A percentile compares a stretch with the other conserved stretches of the same genome.
phyloP scores from a whole-genome alignment of 2,113 vertebrate genomes.

The Corythornis madagascariensis region DNA sequence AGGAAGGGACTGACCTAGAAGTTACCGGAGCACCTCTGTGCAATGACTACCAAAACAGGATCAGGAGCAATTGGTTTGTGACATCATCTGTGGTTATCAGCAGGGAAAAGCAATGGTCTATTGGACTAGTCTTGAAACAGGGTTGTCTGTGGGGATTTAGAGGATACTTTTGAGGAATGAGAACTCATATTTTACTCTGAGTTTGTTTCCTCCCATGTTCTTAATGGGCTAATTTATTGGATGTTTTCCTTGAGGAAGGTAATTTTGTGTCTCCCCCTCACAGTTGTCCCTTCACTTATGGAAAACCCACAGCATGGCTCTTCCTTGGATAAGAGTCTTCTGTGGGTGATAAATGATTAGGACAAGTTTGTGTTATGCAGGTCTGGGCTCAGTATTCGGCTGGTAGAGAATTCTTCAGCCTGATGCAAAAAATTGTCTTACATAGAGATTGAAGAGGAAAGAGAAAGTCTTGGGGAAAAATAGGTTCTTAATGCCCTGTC shows the following conservation, averaged over 20 bases:
- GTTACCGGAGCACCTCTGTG: not conserved
- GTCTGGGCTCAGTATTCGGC: not conserved
- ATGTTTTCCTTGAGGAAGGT: not conserved
- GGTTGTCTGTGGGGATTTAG: not conserved
- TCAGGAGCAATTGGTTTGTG: not conserved
- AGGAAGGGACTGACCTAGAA: not conserved
- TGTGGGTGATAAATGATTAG: not conserved
- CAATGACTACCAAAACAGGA: not conserved
- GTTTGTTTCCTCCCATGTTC: not conserved
- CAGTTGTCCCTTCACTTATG: not conserved
- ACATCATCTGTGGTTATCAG: not conserved
- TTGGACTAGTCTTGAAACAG: not conserved
- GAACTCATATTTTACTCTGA: fast-evolving
- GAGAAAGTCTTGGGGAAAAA: not conserved
- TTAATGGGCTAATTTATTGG: not conserved
- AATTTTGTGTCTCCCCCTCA: not conserved
- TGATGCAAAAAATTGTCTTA: not conserved
- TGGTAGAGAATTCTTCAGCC: not conserved
- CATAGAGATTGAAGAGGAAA: not conserved
- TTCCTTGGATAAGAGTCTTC: not conserved
- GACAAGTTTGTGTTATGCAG: not conserved
- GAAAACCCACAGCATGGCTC: not conserved
- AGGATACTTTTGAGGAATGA: not conserved
- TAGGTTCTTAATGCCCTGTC: not conserved
- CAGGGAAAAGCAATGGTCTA: not conserved